Evolutionary conservation across 2,113 vertebrate genomes (phyloP), one percentile per base, ranked within the genome.

Genomic region (Delphinus delphis): DNA sequence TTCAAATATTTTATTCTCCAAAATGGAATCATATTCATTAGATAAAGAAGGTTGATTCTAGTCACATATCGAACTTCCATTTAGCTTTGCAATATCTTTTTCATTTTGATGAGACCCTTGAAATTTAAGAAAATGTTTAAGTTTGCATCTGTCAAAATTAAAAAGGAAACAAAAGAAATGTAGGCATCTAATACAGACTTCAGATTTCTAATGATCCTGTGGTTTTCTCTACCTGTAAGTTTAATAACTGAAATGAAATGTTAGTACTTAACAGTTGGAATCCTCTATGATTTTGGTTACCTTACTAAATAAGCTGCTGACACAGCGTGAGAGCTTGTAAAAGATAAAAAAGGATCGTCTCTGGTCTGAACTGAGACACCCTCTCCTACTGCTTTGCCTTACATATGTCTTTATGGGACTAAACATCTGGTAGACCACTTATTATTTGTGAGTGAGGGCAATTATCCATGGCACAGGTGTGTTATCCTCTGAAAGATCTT

Each of bases 381-480:
- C 58, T 96, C 97, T 97, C 94, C 97, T 96, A 94, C 95, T 83
- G 96, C 88, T 98, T 85, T 85, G 95, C 96, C 94, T 89, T 97
- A 79, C 96, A 89, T 95, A 53, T 97, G 97, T 93, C 92, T 98
- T 97, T 98, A 97, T 97, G 98, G 96, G 98, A 96, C 96, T 93
- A 97, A 98, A 98, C 98, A 98, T 98, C 98, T 99, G 98, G 97
- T 97, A 95, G 98, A 95, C 98, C 95, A 98, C 97, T 96, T 97
- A 97, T 98, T 84, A 95, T 98, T 98, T 98, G 97, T 97, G 97
- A 98, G 98, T 10, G 74, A 98, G 98, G 97, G 97, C 98, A 98
- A 98, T 99, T 98, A 98, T 95, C 98, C 97, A 0, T 98, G 98
- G 97, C 98, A 98, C 98, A 99, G 98, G 98, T 99, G 99, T 98